Evolutionary conservation across 2,113 vertebrate species (phyloP).

Genomic region (Gobius niger): DNA sequence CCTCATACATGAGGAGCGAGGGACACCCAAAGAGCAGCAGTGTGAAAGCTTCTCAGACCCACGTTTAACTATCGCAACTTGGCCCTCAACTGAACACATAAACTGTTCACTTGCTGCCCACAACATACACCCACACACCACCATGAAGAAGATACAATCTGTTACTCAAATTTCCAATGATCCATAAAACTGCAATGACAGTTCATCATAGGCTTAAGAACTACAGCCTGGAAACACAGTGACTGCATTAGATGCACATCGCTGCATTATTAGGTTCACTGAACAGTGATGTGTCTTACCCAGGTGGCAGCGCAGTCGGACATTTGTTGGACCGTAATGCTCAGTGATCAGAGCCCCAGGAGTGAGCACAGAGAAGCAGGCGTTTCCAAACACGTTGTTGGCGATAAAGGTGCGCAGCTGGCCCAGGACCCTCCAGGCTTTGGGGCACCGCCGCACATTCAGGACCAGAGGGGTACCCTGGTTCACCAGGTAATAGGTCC

Average conservation of each 20-base stretch:
- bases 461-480: slow-evolving; percentile 91
- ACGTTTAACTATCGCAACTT: background rate
- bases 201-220: slow-evolving; percentile 1
- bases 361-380: slow-evolving; percentile 93
- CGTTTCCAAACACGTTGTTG: slow-evolving; percentile 97
- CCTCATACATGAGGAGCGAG: too few relatives aligned
- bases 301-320: slow-evolving; percentile 94
- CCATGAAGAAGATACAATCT: too few relatives aligned
- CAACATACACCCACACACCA: background rate
- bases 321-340: slow-evolving; percentile 96
- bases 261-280: slow-evolving; percentile 8
- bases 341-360: slow-evolving; percentile 90
- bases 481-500: slow-evolving; percentile 96
- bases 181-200: background rate
- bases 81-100: background rate
- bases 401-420: slow-evolving; percentile 96
- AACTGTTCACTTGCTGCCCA: background rate
- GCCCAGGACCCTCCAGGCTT: slow-evolving; percentile 92
- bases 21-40: background rate
- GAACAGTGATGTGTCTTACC: slow-evolving; percentile 66
- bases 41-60: background rate
- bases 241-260: slow-evolving; percentile 2
- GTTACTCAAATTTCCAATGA: background rate
- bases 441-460: slow-evolving; percentile 93
- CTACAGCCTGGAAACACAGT: slow-evolving; percentile 16